These are phyloP conservation scores for Hydrolagus colliei DNA, from an alignment of 2,797 vertebrate genomes.

Conservation along the genomic window DNA sequence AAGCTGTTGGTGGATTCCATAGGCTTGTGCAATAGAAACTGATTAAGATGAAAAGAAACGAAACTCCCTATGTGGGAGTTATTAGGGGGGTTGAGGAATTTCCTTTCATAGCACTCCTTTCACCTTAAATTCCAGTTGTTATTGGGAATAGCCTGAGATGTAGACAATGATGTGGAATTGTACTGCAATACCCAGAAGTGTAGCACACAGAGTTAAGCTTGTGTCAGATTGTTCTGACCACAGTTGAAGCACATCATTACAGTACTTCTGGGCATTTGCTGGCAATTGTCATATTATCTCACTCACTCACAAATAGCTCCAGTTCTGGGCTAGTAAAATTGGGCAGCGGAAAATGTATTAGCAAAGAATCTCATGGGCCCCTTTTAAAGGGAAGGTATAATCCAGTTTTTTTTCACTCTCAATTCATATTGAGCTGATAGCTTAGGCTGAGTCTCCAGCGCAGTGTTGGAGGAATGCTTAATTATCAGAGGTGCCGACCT, in stretches of 20 bases:
- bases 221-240: neutral
- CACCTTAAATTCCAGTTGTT: neutral
- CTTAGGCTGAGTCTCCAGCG: too few species aligned
- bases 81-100: neutral
- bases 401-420: neutral
- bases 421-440: too few species aligned
- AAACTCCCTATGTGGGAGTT: neutral
- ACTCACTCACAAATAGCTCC: neutral
- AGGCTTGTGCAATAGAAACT: too few species aligned
- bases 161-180: neutral
- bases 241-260: neutral
- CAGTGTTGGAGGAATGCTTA: too few species aligned
- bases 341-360: too few species aligned
- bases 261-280: neutral
- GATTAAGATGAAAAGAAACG: neutral
- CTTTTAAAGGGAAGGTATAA: neutral
- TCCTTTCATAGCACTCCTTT: neutral
- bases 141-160: neutral
- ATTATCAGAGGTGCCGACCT: too few species aligned
- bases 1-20: too few species aligned
- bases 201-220: neutral
- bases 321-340: neutral
- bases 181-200: neutral
- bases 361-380: neutral
- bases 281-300: neutral